A percentile compares a stretch with the other conserved stretches of the same genome.
These are phyloP conservation scores for Theristicus caerulescens DNA, from an alignment of 2,113 vertebrate species.

Conservation along the genomic window DNA sequence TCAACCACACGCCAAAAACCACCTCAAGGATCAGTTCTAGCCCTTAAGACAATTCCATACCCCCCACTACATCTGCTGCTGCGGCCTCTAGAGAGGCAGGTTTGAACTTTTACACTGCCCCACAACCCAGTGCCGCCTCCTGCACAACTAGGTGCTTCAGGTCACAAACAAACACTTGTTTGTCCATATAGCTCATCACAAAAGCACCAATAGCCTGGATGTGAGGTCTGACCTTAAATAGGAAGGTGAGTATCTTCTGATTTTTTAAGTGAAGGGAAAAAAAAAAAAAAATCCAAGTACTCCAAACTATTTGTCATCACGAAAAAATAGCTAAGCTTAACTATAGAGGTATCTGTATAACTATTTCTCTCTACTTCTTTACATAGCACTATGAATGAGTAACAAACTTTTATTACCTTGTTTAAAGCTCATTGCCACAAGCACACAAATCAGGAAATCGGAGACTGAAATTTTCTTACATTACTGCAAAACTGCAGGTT, in stretches of 20 bases:
- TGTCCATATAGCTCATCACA: background rate
- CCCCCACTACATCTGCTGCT: background rate
- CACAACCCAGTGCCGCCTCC: background rate
- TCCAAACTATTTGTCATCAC: background rate
- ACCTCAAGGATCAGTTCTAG: background rate
- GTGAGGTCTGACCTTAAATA: background rate
- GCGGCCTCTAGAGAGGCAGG: background rate
- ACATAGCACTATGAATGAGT: background rate
- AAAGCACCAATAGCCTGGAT: background rate
- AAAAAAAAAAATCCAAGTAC: background rate
- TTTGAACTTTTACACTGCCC: background rate
- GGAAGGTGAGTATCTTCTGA: background rate
- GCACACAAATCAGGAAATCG: background rate
- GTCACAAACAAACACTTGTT: background rate
- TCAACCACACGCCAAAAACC: background rate
- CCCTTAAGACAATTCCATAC: background rate
- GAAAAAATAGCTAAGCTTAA: background rate
- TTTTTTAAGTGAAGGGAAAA: background rate
- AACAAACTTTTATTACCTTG: background rate
- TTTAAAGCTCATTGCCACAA: background rate
- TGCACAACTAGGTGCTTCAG: background rate
- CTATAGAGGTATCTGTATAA: background rate
- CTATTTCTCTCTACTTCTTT: background rate
- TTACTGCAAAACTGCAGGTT: background rate
- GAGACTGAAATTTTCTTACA: background rate